Conservation (phyloP, 2,113 vertebrate genomes). For the Hippocampus barbouri region DNA sequence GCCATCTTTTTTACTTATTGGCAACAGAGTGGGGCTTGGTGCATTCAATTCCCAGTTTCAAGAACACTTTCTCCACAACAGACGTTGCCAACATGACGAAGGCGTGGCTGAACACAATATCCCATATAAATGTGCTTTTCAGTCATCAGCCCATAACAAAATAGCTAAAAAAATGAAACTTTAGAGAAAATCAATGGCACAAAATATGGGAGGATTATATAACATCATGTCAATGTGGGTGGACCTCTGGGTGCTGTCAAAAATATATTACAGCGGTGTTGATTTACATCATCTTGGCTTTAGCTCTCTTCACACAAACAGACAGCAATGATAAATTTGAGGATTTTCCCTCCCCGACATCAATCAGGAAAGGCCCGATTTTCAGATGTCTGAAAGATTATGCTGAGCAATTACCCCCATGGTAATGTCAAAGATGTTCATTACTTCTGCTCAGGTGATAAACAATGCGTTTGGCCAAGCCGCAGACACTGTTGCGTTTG, state of each 20-base stretch:
- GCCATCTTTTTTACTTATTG: slow-evolving; percentile 3
- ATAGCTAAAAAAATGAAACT: slow-evolving; percentile 3
- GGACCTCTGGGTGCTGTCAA: background rate
- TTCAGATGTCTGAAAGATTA: background rate
- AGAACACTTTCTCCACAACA: background rate
- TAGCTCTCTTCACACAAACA: background rate
- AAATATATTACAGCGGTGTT: background rate
- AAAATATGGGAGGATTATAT: slow-evolving; percentile 1
- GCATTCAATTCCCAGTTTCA: background rate
- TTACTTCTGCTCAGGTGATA: background rate
- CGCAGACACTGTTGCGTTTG: background rate
- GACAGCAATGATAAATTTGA: background rate
- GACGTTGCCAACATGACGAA: background rate
- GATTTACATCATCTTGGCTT: background rate
- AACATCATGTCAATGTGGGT: background rate
- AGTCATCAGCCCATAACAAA: background rate
- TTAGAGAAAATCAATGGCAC: slow-evolving; percentile 31
- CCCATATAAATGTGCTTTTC: background rate
- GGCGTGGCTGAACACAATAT: background rate
- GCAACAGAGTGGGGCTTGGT: background rate
- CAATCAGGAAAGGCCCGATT: background rate
- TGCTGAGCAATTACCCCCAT: background rate
- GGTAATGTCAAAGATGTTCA: background rate
- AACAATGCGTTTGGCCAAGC: background rate
- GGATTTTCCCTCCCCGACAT: background rate